Percentiles rank a stretch among this genome's conserved stretches.
phyloP scores from a whole-genome alignment of 2,113 vertebrate species.

The Aleadryas rufinucha region DNA sequence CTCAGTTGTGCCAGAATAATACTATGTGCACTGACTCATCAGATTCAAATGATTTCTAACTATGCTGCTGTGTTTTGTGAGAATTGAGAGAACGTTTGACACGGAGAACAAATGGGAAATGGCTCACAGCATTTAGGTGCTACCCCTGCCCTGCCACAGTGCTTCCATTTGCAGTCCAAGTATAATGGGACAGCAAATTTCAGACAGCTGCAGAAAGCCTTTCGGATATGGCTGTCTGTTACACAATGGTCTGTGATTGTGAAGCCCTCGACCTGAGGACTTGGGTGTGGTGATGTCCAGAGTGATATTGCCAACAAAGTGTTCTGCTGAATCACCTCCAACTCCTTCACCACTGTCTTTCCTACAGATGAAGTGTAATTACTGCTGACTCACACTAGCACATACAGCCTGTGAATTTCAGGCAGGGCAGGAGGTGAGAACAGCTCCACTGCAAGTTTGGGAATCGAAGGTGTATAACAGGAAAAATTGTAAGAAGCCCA shows the following conservation, averaged over 20 bases:
- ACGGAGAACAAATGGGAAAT: background rate
- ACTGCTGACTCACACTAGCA: background rate
- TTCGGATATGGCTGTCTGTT: background rate
- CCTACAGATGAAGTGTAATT: background rate
- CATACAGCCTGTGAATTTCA: background rate
- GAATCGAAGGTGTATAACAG: background rate
- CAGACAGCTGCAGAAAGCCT: background rate
- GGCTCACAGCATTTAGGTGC: background rate
- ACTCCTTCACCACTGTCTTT: background rate
- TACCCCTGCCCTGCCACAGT: background rate
- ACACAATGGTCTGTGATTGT: background rate
- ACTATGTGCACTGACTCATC: constrained; percentile 13
- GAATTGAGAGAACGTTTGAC: background rate
- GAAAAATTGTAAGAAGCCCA: background rate
- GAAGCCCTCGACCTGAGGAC: background rate
- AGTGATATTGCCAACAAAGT: background rate
- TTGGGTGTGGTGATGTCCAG: background rate
- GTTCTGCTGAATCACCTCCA: constrained; percentile 32
- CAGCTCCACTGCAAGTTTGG: background rate
- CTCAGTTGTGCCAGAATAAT: background rate
- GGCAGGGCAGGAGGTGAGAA: background rate
- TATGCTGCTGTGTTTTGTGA: background rate
- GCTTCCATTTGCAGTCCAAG: background rate
- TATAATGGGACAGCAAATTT: background rate
- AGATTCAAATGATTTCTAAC: background rate